A percentile compares a stretch with the other conserved stretches of the same genome.
phyloP scores from a whole-genome alignment of 2,113 vertebrate genomes.

The Gopherus flavomarginatus region DNA sequence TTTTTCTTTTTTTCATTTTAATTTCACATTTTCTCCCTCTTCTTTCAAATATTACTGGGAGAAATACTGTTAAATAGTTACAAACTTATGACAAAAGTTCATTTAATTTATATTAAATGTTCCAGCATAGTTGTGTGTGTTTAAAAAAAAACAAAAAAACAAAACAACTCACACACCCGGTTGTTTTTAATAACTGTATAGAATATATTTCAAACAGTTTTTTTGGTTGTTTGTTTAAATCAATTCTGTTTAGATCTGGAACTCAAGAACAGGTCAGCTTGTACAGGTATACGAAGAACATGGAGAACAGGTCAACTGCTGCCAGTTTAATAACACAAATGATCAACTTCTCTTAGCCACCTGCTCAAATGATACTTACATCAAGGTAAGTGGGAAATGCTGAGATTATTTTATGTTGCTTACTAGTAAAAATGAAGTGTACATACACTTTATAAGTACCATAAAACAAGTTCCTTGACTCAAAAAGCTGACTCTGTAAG shows the following conservation, averaged over 20 bases:
- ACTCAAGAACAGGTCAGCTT: conserved; percentile 81
- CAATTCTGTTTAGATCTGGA: conserved; percentile 87
- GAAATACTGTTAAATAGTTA: background rate
- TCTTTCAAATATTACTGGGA: background rate
- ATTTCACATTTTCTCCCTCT: background rate
- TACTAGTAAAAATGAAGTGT: background rate
- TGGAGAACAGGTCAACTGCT: conserved; percentile 92
- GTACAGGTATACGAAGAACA: conserved; percentile 86
- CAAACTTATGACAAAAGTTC: background rate
- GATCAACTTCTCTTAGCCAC: conserved; percentile 87
- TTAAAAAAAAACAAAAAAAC: background rate
- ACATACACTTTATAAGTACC: background rate
- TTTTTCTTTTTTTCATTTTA: background rate
- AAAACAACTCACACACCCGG: background rate
- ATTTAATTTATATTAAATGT: background rate
- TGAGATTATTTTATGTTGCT: background rate
- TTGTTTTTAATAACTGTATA: background rate
- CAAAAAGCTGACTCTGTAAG: background rate
- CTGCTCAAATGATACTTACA: conserved; percentile 86
- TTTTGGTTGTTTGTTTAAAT: background rate
- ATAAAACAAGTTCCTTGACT: background rate
- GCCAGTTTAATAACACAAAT: conserved; percentile 87
- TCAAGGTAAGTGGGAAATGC: conserved; percentile 82
- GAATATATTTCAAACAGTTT: background rate
- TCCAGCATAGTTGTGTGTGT: background rate